Evolutionary conservation across 2,113 vertebrate species (phyloP).

Genomic region (Ondatra zibethicus): DNA sequence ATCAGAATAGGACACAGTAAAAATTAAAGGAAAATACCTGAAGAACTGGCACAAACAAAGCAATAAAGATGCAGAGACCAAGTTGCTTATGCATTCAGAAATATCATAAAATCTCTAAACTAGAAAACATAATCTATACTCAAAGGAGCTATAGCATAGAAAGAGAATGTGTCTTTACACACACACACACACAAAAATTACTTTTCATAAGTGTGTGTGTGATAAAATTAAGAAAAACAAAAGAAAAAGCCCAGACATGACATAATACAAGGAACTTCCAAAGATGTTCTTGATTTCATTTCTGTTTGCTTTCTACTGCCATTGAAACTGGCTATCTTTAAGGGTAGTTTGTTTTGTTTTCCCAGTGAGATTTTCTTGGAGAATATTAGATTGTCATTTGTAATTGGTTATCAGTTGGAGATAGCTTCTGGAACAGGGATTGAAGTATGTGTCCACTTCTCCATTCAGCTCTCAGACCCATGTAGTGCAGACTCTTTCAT

Average conservation of each 20-base stretch:
- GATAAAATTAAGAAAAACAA: too few species aligned
- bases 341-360: not conserved
- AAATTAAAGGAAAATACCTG: not conserved
- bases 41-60: not conserved
- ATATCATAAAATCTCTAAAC: not conserved
- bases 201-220: too few species aligned
- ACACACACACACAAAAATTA: not conserved
- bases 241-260: not conserved
- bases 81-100: not conserved
- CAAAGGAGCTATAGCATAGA: not conserved
- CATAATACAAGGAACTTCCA: not conserved
- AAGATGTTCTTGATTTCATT: not conserved
- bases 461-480: not conserved
- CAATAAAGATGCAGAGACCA: not conserved
- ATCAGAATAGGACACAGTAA: not conserved
- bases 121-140: not conserved
- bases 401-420: not conserved
- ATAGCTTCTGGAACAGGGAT: not conserved
- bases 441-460: not conserved
- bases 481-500: not conserved
- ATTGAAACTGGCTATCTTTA: not conserved
- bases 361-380: not conserved
- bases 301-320: not conserved
- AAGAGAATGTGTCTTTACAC: too few species aligned
- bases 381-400: not conserved